Evolutionary conservation across 1,140 invertebrate species (phyloP).

Genomic region (Calephelis virginiensis): DNA sequence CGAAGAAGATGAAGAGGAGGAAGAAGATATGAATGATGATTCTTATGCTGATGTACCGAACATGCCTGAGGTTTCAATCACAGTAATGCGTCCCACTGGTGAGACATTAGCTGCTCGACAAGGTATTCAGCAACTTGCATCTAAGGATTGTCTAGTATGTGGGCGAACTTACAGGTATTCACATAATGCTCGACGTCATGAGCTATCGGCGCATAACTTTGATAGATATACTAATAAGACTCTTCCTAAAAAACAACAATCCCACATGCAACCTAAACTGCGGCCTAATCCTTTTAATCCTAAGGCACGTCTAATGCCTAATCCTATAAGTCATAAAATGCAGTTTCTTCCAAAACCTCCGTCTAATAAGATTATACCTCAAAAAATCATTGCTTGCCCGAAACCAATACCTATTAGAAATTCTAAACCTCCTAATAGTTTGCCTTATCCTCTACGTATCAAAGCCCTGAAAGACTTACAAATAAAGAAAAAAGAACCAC

Average conservation of each 20-base stretch:
- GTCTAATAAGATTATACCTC: constrained; percentile 50
- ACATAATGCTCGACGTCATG: constrained; percentile 74
- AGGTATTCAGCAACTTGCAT: constrained; percentile 72
- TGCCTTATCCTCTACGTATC: constrained; percentile 69
- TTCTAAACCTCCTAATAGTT: constrained; percentile 55
- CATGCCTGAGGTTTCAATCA: constrained; percentile 70
- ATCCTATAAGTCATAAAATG: constrained; percentile 69
- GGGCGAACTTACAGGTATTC: constrained; percentile 74
- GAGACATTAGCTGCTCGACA: constrained; percentile 64
- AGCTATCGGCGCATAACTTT: constrained; percentile 69
- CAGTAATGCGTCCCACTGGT: constrained; percentile 63
- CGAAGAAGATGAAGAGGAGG: constrained; percentile 60
- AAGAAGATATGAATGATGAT: constrained; percentile 43
- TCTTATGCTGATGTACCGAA: constrained; percentile 41
- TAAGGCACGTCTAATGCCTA: constrained; percentile 68
- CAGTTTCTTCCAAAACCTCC: constrained; percentile 57
- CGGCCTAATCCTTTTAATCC: constrained; percentile 74
- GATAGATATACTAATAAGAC: constrained; percentile 77
- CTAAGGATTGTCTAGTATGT: constrained; percentile 74
- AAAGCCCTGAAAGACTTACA: constrained; percentile 72
- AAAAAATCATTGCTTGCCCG: constrained; percentile 50
- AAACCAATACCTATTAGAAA: constrained; percentile 65
- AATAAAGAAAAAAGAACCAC: constrained; percentile 74
- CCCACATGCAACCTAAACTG: constrained; percentile 61
- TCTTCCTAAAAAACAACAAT: constrained; percentile 48